Base-by-base conservation (phyloP, 2,113 vertebrate species). In the Tragulus kanchil region DNA sequence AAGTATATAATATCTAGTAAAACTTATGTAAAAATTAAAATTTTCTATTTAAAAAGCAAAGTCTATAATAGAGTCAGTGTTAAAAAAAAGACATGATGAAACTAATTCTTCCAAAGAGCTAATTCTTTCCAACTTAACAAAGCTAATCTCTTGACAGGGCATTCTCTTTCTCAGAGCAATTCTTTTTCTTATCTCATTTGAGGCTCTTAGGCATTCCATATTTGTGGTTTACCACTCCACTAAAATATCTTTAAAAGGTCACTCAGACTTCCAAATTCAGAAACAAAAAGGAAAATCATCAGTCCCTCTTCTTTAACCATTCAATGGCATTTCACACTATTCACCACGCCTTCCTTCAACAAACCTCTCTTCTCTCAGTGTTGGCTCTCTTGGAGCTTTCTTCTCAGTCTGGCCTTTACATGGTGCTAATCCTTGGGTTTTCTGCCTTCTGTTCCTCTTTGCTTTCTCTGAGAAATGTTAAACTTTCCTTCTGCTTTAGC, bases 1-100 rank as follows among this genome's bases (percentile, higher is more conserved):
- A 89, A 94, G 50, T 69, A 82, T 28, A 9, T 73, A 77, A 87
- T 82, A 82, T 31, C 59, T 13, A 79, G 45, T 56, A 85, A 78
- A 94, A 75, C n/a, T 73, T 54, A 48, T 25, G 12, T 73, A 42
- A 90, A 85, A 94, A 64, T 77, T 67, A 52, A 45, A 71, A 54
- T 28, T 86, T 88, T 73, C 52, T 23, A 25, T 73, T 77, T 67
- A 79, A 90, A 82, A 61, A 45, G 19, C 82, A 48, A 71, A 86
- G 31, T 56, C 15, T 52, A 48, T 50, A 56, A 8, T 31, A 77
- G 50, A 48, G 13, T 79, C 61, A 16, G 19, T 93, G 42, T 42
- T 87, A 5, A 79, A 75, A 75, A 31, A 85, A 26, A 87, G 45
- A 56, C 6, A 54, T 16, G 1, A 61, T 67, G 13, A 25, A 86